A percentile compares a stretch with the other conserved stretches of the same genome.
phyloP scores from a whole-genome alignment of 2,113 vertebrate species.

The Tauraco erythrolophus region DNA sequence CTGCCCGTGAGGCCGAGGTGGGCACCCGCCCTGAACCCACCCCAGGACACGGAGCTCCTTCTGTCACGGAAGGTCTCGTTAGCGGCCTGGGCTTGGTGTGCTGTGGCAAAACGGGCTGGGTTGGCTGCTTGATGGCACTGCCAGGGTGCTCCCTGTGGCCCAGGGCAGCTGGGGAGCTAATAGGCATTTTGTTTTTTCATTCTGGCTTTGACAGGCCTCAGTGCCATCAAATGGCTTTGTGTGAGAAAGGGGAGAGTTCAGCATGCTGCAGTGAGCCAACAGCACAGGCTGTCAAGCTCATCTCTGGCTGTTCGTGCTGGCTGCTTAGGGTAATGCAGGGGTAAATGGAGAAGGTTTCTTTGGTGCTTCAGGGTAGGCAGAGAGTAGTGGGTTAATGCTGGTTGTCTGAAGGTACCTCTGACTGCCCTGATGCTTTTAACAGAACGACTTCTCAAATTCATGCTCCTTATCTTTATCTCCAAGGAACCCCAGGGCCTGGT shows the following conservation, averaged over 20 bases:
- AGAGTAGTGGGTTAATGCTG: neutral
- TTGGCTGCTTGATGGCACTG: accelerated
- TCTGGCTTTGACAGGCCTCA: neutral
- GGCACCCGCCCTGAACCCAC: accelerated
- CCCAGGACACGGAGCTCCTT: accelerated
- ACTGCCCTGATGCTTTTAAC: neutral
- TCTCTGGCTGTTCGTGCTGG: accelerated
- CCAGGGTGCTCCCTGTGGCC: accelerated
- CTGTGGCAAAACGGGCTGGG: accelerated
- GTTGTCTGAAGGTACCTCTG: neutral
- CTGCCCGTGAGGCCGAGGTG: accelerated
- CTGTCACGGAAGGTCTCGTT: accelerated
- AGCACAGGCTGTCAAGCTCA: accelerated
- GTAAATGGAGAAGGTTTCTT: neutral
- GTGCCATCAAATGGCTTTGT: accelerated
- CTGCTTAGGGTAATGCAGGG: accelerated
- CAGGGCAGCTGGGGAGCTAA: neutral
- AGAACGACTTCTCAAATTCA: neutral
- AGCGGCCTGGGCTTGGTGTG: neutral
- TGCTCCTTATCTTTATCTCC: neutral
- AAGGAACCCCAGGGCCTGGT: neutral
- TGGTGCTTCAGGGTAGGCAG: neutral
- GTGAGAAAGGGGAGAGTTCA: neutral
- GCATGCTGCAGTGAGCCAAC: accelerated
- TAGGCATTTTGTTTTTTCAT: accelerated